Conservation (phyloP, 2,888 invertebrate genomes). For the Phalera bucephala region DNA sequence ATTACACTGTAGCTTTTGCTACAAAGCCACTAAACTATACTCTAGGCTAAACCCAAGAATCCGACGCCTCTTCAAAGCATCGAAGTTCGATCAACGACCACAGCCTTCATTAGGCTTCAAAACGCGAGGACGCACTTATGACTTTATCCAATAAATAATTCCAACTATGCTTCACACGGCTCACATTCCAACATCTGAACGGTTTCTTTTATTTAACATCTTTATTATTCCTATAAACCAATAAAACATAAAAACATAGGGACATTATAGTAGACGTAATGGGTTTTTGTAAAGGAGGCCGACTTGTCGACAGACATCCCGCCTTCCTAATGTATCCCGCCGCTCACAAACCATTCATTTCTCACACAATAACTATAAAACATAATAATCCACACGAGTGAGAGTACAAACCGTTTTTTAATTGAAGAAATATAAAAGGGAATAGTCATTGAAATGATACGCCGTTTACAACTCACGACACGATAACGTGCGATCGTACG, state of each 20-base stretch:
- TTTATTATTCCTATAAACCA: slow-evolving; percentile 2
- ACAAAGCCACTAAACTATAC: too few relatives aligned
- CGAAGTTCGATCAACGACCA: too few relatives aligned
- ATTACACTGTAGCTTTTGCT: too few relatives aligned
- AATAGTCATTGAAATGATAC: slow-evolving; percentile 1
- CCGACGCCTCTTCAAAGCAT: too few relatives aligned
- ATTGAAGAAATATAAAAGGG: slow-evolving; percentile 12
- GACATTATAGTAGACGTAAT: slow-evolving; percentile 1
- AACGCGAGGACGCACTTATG: too few relatives aligned
- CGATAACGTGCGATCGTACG: slow-evolving; percentile 3
- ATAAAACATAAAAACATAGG: slow-evolving; percentile 1
- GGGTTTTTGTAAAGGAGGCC: slow-evolving; percentile 8
- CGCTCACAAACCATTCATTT: slow-evolving; percentile 33
- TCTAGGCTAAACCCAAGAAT: too few relatives aligned
- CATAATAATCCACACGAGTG: slow-evolving; percentile 24
- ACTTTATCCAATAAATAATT: too few relatives aligned
- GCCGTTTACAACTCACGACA: slow-evolving; percentile 2
- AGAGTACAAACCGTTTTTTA: slow-evolving; percentile 19
- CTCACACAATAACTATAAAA: slow-evolving; percentile 41
- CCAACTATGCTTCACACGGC: too few relatives aligned
- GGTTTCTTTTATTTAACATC: slow-evolving; percentile 3
- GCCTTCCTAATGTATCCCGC: slow-evolving; percentile 36
- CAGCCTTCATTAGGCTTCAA: too few relatives aligned
- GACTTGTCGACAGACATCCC: slow-evolving; percentile 36
- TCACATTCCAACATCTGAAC: too few relatives aligned